Percentiles rank a stretch among this genome's conserved stretches.
phyloP scores from a whole-genome alignment of 2,113 vertebrate genomes.

The Vanacampus margaritifer region DNA sequence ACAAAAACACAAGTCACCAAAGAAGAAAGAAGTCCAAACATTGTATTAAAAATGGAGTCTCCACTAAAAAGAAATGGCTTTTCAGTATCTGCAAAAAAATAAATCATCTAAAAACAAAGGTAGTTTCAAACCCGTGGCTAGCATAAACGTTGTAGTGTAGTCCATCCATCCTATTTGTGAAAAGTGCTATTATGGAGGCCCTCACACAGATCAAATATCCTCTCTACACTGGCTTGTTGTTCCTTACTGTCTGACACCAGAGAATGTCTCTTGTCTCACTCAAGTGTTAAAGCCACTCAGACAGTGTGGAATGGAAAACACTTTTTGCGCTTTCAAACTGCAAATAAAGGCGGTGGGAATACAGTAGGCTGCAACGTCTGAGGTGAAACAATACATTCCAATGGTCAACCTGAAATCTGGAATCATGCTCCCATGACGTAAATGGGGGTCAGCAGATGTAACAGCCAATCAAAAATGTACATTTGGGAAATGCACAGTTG shows the following conservation, averaged over 20 bases:
- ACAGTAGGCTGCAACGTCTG: neutral
- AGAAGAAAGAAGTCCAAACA: neutral
- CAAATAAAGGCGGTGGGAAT: neutral
- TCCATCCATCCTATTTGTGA: constrained; percentile 72
- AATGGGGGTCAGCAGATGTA: neutral
- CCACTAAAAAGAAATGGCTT: too few relatives aligned
- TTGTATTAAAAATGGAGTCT: too few relatives aligned
- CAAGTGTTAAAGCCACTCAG: constrained; percentile 8
- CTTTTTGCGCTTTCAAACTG: neutral
- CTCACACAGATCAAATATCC: constrained; percentile 57
- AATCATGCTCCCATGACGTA: neutral
- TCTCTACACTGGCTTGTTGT: constrained; percentile 45
- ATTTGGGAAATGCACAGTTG: too few relatives aligned
- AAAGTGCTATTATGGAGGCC: constrained; percentile 64
- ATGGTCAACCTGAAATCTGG: neutral
- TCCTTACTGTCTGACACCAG: constrained; percentile 30
- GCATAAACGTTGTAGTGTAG: constrained; percentile 51
- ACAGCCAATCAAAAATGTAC: too few relatives aligned
- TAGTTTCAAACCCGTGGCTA: too few relatives aligned
- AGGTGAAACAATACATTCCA: constrained; percentile 7
- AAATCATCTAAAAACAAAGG: too few relatives aligned
- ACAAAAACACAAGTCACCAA: neutral
- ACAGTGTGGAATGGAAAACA: constrained; percentile 12
- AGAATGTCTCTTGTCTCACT: constrained; percentile 21
- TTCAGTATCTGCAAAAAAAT: too few relatives aligned